These are phyloP conservation scores for Neomonachus schauinslandi DNA, from an alignment of 2,113 vertebrate species.

Conservation along the genomic window DNA sequence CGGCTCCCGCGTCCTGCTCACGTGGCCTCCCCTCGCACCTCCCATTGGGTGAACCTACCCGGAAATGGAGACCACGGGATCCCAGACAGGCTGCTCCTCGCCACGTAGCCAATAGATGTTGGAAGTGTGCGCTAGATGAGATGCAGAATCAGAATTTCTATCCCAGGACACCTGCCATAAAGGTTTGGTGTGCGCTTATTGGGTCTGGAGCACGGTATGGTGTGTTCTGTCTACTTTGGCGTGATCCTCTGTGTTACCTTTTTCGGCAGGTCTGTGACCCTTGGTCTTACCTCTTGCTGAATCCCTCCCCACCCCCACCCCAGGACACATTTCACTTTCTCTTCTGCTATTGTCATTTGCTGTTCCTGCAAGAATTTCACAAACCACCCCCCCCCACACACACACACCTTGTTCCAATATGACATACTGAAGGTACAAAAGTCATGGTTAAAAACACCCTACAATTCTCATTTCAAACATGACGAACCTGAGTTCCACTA, in stretches of 20 bases:
- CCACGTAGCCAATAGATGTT: neutral
- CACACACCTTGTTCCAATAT: neutral
- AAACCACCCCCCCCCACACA: too few relatives aligned
- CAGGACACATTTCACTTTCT: neutral
- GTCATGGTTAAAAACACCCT: neutral
- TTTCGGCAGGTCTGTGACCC: neutral
- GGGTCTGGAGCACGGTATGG: neutral
- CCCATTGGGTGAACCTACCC: neutral
- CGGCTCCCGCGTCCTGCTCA: neutral
- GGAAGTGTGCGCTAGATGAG: rapidly evolving
- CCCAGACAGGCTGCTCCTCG: neutral
- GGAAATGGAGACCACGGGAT: neutral
- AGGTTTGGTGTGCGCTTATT: neutral
- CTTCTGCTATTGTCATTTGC: too few relatives aligned
- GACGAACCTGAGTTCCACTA: neutral
- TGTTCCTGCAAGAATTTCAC: neutral
- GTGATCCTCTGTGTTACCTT: neutral
- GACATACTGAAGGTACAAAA: neutral
- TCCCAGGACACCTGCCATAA: neutral
- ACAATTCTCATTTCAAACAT: neutral
- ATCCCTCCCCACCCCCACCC: neutral
- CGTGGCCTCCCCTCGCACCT: rapidly evolving
- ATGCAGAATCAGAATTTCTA: neutral
- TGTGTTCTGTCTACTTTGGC: neutral
- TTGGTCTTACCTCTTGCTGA: neutral